A percentile compares a stretch with the other conserved stretches of the same genome.
Evolutionary conservation across 2,888 invertebrate species (phyloP).

Genomic region (Trachelus stipa): DNA sequence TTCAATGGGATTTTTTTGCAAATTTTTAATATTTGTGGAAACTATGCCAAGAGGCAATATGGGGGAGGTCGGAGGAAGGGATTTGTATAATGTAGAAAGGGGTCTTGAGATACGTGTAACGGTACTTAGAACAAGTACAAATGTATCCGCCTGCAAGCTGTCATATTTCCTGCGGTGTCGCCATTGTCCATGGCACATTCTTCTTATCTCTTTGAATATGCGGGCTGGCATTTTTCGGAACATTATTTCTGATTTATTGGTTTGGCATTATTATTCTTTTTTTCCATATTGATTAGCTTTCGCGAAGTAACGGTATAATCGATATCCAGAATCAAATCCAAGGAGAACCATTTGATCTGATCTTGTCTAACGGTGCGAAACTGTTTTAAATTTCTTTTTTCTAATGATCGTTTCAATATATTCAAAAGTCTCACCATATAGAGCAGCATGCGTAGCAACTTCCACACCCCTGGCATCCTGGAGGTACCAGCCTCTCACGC

Average conservation of each 20-base stretch:
- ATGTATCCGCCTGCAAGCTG: slow-evolving; percentile 63
- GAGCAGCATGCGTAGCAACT: slow-evolving; percentile 65
- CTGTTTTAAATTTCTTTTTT: not conserved
- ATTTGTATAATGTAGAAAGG: not conserved
- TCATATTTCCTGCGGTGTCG: slow-evolving; percentile 41
- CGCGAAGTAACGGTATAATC: slow-evolving; percentile 2
- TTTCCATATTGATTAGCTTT: slow-evolving; percentile 1
- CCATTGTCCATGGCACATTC: slow-evolving; percentile 40
- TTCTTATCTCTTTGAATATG: slow-evolving; percentile 36
- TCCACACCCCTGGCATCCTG: slow-evolving; percentile 66
- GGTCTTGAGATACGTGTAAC: slow-evolving; percentile 36
- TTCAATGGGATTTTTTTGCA: no score
- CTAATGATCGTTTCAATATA: not conserved
- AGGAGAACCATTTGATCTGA: not conserved
- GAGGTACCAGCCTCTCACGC: slow-evolving; percentile 65
- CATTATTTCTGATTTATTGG: slow-evolving; percentile 20
- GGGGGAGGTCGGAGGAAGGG: slow-evolving; percentile 18
- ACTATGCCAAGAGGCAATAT: slow-evolving; percentile 37
- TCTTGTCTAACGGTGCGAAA: not conserved
- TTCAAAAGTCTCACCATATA: slow-evolving; percentile 56
- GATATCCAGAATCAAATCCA: not conserved
- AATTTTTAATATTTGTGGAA: no score
- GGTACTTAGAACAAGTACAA: slow-evolving; percentile 59
- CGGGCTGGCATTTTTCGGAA: slow-evolving; percentile 13
- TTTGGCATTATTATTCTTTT: slow-evolving; percentile 18